phyloP scores from a whole-genome alignment of 2,888 invertebrate genomes.

The Enchytraeus crypticus region DNA sequence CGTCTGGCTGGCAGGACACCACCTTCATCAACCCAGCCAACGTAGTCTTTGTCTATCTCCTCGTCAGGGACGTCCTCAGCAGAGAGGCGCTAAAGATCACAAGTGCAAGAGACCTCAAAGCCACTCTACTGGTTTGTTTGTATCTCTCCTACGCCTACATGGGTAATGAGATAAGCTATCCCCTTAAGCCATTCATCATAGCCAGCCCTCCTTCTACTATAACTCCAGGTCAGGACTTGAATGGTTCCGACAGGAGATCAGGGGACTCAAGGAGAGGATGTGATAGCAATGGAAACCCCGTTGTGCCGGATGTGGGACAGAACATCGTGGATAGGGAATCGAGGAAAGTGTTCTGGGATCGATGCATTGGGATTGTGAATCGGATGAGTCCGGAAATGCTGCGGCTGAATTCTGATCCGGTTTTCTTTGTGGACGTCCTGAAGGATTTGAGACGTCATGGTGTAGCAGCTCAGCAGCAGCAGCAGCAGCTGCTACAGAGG shows the following conservation, averaged over 20 bases:
- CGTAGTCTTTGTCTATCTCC: slow-evolving; percentile 15
- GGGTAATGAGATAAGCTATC: slow-evolving; percentile 97
- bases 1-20: slow-evolving; percentile 14
- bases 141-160: slow-evolving; percentile 98
- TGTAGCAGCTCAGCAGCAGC: too few relatives aligned
- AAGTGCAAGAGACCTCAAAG: slow-evolving; percentile 42
- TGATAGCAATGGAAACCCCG: too few relatives aligned
- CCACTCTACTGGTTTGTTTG: slow-evolving; percentile 80
- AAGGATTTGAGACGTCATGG: too few relatives aligned
- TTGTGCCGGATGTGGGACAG: too few relatives aligned
- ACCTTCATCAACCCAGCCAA: slow-evolving; percentile 18
- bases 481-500: too few relatives aligned
- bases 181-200: slow-evolving; percentile 86
- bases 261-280: too few relatives aligned
- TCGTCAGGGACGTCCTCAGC: slow-evolving; percentile 7
- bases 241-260: too few relatives aligned
- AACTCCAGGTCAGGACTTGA: too few relatives aligned
- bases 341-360: slow-evolving; percentile 77
- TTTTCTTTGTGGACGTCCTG: slow-evolving; percentile 71
- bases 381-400: slow-evolving; percentile 84
- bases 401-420: slow-evolving; percentile 92
- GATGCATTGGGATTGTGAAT: slow-evolving; percentile 70
- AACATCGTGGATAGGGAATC: too few relatives aligned
- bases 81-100: slow-evolving; percentile 38
- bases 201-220: too few relatives aligned